phyloP scores from a whole-genome alignment of 2,113 vertebrate species.

The Zosterops lateralis region DNA sequence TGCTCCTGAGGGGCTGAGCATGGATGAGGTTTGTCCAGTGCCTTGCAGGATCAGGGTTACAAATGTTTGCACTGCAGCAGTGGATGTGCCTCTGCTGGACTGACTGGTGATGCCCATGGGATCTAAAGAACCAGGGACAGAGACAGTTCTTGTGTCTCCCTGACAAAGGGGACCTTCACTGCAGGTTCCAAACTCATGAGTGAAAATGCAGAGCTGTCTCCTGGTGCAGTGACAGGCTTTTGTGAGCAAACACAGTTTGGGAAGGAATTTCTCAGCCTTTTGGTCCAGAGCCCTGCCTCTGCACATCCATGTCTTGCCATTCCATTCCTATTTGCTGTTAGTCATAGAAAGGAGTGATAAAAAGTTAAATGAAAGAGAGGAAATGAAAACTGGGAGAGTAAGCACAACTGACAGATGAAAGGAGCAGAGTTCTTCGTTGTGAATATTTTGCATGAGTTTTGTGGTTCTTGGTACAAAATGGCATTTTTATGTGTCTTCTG shows the following conservation, averaged over 20 bases:
- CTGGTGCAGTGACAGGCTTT: background rate
- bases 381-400: background rate
- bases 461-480: background rate
- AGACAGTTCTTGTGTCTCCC: background rate
- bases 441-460: background rate
- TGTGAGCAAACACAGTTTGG: background rate
- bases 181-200: background rate
- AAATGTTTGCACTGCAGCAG: background rate
- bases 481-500: background rate
- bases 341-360: background rate
- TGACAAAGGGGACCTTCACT: accelerated
- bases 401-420: background rate
- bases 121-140: background rate
- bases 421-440: background rate
- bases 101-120: background rate
- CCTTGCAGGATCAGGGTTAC: background rate
- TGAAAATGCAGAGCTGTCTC: background rate
- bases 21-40: background rate
- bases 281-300: background rate
- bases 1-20: background rate
- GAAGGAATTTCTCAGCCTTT: background rate
- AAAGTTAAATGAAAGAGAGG: background rate
- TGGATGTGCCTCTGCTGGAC: background rate
- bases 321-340: background rate
- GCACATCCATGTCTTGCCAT: background rate